Percentiles rank a stretch among this genome's conserved stretches.
Conservation (phyloP, 2,113 vertebrate genomes). For the Polypterus bichir region DNA sequence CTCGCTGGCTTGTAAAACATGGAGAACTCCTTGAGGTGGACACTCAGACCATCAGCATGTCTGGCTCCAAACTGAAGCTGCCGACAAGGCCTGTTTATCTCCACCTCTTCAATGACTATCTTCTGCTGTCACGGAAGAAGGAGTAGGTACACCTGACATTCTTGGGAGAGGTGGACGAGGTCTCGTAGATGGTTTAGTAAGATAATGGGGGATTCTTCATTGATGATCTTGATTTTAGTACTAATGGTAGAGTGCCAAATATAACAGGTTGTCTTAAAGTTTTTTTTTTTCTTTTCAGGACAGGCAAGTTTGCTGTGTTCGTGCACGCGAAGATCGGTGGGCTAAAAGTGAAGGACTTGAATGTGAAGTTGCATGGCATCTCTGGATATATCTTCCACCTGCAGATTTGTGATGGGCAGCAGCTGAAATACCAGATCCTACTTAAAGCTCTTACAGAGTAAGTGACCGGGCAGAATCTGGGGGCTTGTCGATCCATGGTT, state of each 20-base stretch:
- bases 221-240: neutral
- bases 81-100: constrained; percentile 71
- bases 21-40: constrained; percentile 76
- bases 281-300: constrained; percentile 31
- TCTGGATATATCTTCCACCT: constrained; percentile 76
- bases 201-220: too few species aligned
- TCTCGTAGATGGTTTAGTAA: too few species aligned
- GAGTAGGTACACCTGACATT: constrained; percentile 49
- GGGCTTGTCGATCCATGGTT: neutral
- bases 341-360: constrained; percentile 74
- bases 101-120: constrained; percentile 77
- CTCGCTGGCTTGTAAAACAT: constrained; percentile 80
- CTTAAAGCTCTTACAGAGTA: constrained; percentile 72
- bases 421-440: constrained; percentile 71
- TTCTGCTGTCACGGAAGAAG: constrained; percentile 73
- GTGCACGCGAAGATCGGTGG: constrained; percentile 66
- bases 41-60: constrained; percentile 57
- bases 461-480: constrained; percentile 19
- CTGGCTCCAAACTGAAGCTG: constrained; percentile 70
- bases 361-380: constrained; percentile 69
- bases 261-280: too few species aligned
- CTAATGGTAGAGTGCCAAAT: too few species aligned
- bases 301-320: constrained; percentile 74
- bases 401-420: constrained; percentile 64
- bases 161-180: too few species aligned